A percentile compares a stretch with the other conserved stretches of the same genome.
Conservation (phyloP, 2,113 vertebrate species). For the Synodontis membranacea region DNA sequence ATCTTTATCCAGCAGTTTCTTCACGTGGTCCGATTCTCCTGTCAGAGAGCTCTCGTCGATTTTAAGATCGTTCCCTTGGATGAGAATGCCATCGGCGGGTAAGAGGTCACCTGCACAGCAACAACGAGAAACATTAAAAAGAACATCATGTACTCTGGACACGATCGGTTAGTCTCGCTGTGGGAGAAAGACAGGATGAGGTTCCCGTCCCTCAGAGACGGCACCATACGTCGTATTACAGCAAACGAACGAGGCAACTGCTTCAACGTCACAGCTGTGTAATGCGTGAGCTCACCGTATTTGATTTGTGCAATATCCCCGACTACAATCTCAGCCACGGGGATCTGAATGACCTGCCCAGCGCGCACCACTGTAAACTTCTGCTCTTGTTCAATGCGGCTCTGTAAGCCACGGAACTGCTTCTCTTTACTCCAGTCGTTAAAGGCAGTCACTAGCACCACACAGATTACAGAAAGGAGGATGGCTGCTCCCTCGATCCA, state of each 20-base stretch:
- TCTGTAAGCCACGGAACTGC: constrained; percentile 96
- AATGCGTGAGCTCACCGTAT: constrained; percentile 82
- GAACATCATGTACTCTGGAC: background rate
- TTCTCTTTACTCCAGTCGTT: constrained; percentile 99
- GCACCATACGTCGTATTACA: background rate
- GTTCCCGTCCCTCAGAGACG: background rate
- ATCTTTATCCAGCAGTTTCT: constrained; percentile 90
- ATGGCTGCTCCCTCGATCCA: constrained; percentile 99
- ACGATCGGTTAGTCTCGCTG: background rate
- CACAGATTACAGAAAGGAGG: constrained; percentile 93
- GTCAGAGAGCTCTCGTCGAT: constrained; percentile 98
- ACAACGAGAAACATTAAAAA: background rate
- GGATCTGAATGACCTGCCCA: constrained; percentile 96
- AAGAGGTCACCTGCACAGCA: constrained; percentile 87
- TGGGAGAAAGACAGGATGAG: too few relatives aligned
- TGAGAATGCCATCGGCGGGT: constrained; percentile 91
- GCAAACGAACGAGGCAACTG: background rate
- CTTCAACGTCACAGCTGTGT: background rate
- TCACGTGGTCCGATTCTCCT: constrained; percentile 97
- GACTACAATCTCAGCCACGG: constrained; percentile 95
- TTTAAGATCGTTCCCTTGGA: constrained; percentile 97
- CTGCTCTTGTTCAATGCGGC: constrained; percentile 97
- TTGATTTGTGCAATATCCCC: constrained; percentile 98
- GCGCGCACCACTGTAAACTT: constrained; percentile 95
- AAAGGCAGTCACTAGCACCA: constrained; percentile 97